These are phyloP conservation scores for Nothocercus nigrocapillus DNA, from an alignment of 2,113 vertebrate species.

Conservation along the genomic window DNA sequence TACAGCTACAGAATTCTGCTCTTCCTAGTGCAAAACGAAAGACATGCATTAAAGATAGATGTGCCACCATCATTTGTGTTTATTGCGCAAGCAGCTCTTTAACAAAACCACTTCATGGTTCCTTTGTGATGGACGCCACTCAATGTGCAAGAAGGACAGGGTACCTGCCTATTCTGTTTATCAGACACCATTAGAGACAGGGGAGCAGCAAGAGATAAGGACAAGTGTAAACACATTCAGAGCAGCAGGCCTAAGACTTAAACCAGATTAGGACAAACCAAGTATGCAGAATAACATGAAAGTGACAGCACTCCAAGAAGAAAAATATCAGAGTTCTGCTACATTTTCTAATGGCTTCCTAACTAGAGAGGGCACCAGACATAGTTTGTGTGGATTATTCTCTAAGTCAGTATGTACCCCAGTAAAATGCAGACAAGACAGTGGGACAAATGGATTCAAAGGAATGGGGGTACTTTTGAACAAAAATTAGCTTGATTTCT, in stretches of 20 bases:
- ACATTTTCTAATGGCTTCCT: not conserved
- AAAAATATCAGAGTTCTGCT: not conserved
- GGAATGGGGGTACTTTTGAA: not conserved
- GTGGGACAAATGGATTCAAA: not conserved
- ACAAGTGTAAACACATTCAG: not conserved
- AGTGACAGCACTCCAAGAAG: not conserved
- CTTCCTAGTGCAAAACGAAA: not conserved
- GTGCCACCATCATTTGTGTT: not conserved
- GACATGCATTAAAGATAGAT: not conserved
- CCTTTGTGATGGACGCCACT: not conserved
- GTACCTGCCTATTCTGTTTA: not conserved
- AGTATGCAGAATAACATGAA: not conserved
- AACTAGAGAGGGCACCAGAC: not conserved
- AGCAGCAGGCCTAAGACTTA: not conserved
- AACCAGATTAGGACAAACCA: not conserved
- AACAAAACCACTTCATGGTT: slow-evolving; percentile 7
- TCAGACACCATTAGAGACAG: not conserved
- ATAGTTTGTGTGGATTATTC: not conserved
- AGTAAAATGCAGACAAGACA: not conserved
- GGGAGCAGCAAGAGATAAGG: not conserved
- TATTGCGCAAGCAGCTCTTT: not conserved
- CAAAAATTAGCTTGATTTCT: not conserved
- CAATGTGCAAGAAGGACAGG: not conserved
- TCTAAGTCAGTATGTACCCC: rapidly evolving
- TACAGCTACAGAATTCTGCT: not conserved